Evolutionary conservation across 2,113 vertebrate genomes (phyloP).

Genomic region (Silurus glanis): DNA sequence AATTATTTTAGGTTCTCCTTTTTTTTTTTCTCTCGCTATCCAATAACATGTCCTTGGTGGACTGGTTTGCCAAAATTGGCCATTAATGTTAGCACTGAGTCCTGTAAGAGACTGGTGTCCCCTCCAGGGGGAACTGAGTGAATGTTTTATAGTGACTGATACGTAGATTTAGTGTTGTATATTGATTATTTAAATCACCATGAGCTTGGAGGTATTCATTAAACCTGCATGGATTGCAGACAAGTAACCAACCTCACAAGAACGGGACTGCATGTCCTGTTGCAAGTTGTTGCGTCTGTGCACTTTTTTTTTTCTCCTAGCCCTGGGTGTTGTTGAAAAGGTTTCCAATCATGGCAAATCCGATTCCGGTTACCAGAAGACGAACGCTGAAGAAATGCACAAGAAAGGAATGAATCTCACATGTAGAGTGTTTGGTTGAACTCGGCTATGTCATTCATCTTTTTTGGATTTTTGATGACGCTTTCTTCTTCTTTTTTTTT

Average conservation of each 20-base stretch:
- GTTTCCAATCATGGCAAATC: background rate
- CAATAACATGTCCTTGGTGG: background rate
- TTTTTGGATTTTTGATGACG: background rate
- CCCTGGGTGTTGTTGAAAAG: background rate
- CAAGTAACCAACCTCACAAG: background rate
- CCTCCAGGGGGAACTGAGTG: background rate
- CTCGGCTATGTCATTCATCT: background rate
- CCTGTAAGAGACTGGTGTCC: background rate
- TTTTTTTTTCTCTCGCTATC: background rate
- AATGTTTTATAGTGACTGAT: background rate
- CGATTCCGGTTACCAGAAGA: background rate
- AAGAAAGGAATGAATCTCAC: background rate
- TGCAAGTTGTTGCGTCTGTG: background rate
- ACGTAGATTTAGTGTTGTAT: background rate
- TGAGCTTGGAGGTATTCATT: background rate
- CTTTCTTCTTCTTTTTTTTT: conserved; percentile 2
- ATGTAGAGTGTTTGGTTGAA: conserved; percentile 5
- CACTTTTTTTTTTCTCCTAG: background rate
- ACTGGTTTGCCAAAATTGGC: background rate
- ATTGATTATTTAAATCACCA: background rate
- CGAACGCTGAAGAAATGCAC: background rate
- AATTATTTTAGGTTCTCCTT: background rate
- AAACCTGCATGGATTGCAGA: background rate
- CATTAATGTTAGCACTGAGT: background rate
- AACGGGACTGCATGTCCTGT: background rate